A percentile compares a stretch with the other conserved stretches of the same genome.
These are phyloP conservation scores for Kryphioiulus occultus DNA, from an alignment of 2,888 invertebrate species.

Conservation along the genomic window DNA sequence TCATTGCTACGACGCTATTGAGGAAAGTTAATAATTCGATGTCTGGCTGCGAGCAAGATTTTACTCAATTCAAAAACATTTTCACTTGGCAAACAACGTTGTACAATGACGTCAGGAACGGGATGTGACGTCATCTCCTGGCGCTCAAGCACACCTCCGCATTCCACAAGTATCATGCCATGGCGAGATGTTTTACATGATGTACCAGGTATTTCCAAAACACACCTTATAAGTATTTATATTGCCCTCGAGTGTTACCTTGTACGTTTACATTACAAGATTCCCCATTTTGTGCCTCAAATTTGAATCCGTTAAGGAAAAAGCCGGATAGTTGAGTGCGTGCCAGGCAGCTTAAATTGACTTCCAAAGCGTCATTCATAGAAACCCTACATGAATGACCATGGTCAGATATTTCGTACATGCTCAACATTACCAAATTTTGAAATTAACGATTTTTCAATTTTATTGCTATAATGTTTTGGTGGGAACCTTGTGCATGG, in stretches of 20 bases:
- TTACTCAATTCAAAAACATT: neutral
- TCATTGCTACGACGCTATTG: neutral
- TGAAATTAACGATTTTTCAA: neutral
- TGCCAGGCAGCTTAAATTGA: neutral
- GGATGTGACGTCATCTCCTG: constrained; percentile 12
- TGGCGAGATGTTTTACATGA: neutral
- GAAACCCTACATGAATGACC: neutral
- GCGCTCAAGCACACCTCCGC: neutral
- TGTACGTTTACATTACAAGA: neutral
- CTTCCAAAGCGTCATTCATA: neutral
- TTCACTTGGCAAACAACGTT: neutral
- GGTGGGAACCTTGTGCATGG: too few species aligned
- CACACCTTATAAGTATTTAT: neutral
- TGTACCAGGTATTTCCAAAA: neutral
- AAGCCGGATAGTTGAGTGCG: neutral
- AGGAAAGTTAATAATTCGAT: neutral
- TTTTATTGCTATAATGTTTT: neutral
- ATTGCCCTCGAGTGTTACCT: neutral
- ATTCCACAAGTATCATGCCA: neutral
- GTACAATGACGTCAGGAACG: neutral
- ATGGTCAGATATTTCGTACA: neutral
- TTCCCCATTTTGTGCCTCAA: neutral
- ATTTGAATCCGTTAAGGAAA: constrained; percentile 8
- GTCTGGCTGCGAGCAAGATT: neutral
- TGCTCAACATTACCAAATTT: neutral